These are phyloP conservation scores for Ageneiosus marmoratus DNA, from an alignment of 2,113 vertebrate species.

Conservation along the genomic window DNA sequence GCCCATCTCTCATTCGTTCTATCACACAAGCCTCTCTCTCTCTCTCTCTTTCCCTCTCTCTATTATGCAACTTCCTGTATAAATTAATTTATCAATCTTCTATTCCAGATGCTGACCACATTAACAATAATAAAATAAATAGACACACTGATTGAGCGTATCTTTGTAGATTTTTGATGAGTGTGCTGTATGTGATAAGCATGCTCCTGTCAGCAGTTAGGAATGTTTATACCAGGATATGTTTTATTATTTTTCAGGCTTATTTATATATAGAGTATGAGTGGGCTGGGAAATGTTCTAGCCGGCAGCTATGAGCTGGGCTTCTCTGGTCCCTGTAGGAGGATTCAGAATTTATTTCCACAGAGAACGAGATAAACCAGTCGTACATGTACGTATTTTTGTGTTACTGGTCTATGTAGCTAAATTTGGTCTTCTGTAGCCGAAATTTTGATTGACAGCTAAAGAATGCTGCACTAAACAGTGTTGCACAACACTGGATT, in stretches of 20 bases:
- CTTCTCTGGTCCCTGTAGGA: conserved; percentile 64
- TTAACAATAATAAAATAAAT: background rate
- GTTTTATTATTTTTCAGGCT: conserved; percentile 71
- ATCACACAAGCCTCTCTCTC: background rate
- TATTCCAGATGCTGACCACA: background rate
- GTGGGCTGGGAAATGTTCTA: conserved; percentile 66
- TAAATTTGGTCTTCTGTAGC: conserved; percentile 57
- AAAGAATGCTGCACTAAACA: background rate
- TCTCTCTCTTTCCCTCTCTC: background rate
- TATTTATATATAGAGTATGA: conserved; percentile 71
- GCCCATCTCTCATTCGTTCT: background rate
- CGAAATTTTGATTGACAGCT: conserved; percentile 12
- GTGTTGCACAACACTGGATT: background rate
- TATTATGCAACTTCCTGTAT: background rate
- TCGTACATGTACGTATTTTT: conserved; percentile 43
- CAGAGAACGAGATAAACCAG: conserved; percentile 57
- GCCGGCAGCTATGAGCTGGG: conserved; percentile 66
- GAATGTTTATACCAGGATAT: conserved; percentile 62
- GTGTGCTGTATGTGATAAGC: background rate
- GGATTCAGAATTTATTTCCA: conserved; percentile 73
- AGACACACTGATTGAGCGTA: background rate
- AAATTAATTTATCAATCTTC: background rate
- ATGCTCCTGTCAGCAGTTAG: background rate
- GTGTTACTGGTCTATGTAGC: conserved; percentile 52
- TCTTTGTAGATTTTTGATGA: background rate